Base-by-base conservation (phyloP, 2,888 invertebrate species). In the Calameuta pallipes region DNA sequence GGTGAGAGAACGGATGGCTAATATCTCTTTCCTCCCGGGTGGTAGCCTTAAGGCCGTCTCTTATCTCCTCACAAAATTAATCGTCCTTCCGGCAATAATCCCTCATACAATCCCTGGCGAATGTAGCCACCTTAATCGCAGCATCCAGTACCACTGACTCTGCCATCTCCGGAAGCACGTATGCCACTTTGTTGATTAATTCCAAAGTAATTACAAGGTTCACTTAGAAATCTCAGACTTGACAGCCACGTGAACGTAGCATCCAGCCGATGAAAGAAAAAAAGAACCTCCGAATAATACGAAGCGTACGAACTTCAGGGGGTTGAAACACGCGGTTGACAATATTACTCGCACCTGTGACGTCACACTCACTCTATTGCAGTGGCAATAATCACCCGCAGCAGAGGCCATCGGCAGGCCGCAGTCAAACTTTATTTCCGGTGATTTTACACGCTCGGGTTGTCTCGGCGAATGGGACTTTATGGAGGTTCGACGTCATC, bases 41-140 rank as follows among this genome's bases (percentile, higher is more conserved):
- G 13, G 69, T 34, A 11, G 35, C 78, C 78, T 78, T 75, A 33
- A 78, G 76, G 78, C 37, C 81, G 78, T 81, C 83, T 83, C 83
- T 83, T 84, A 84, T 84, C 84, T 81, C 56, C n/a, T 68, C 76
- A 9, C 70, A 74, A 80, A 84, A 84, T 84, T 82, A 84, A 84
- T 84, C 82, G 83, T 81, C 82, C 79, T 83, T 82, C 83, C 78
- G 76, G 76, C 78, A 76, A 76, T 78, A 76, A 78, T 76, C 73
- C 76, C 69, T 31, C 78, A 34, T 71, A 71, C 12, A 35, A 74
- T 36, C 36, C 37, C 74, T 11, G 34, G 71, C 71, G 71, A 71
- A 71, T 11, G 71, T 71, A 71, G 15, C 71, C 3, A 34, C 31
- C 71, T 71, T 71, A 71, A 71, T 71, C 71, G 31, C 71, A 56